Evolutionary conservation across 2,888 invertebrate species (phyloP), one percentile per base, ranked within the genome.

Genomic region (Pollenia labialis): DNA sequence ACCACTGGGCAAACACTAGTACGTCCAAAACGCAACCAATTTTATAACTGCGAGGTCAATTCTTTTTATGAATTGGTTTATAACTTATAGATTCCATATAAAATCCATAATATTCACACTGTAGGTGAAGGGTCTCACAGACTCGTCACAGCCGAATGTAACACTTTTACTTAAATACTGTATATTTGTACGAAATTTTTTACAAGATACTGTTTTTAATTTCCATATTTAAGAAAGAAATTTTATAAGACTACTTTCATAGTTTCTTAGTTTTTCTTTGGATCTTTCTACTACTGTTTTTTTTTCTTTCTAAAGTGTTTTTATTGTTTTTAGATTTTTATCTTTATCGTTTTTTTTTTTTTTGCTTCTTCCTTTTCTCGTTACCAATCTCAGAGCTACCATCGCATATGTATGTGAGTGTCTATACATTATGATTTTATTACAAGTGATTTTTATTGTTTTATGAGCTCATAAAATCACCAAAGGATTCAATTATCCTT

Each of bases 401-500:
- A 44, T 44, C 54, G 12, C 0, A 16, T 56, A 9, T 32, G 4
- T 40, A 32, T 42, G 1, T 14, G n/a, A 71, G 56, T 32, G 10
- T 54, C 44, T 68, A 52, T 81, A 54, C 76, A 69, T 81, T 56
- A 54, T 72, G 72, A 85, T 77, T 85, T 79, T 16, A 14, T 62
- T 81, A 58, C 75, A 52, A 64, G 75, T 85, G 81, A 87, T 85
- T 87, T 87, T 88, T 75, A 83, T 84, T 83, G 82, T 82, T 88
- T 88, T 88, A 88, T 85, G 88, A 74, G 82, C 64, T 85, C 88
- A 88, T 88, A 89, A 89, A 88, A 88, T 85, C 66, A 85, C 75
- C 80, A 87, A 89, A 88, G 88, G 87, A 88, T 89, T 89, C 89
- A 89, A 89, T 88, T 88, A 88, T 88, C 87, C 87, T 83, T 85